Percentiles rank a stretch among this genome's conserved stretches.
Conservation (phyloP, 2,113 vertebrate species). For the Pelmatolapia mariae region DNA sequence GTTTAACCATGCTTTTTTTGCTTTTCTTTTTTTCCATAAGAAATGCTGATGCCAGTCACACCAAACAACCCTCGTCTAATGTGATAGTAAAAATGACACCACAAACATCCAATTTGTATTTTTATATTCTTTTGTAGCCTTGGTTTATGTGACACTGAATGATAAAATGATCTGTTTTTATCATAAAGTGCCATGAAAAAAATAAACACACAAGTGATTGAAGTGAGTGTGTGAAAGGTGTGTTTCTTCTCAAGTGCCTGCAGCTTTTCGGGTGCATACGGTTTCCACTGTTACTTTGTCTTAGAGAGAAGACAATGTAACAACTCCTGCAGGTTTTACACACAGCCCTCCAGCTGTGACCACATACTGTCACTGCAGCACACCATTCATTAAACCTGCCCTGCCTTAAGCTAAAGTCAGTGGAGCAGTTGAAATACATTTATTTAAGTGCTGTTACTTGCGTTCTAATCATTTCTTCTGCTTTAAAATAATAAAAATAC, state of each 20-base stretch:
- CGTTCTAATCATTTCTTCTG: not conserved
- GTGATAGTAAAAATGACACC: conserved; percentile 34
- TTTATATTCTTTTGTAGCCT: conserved; percentile 62
- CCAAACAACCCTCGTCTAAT: conserved; percentile 21
- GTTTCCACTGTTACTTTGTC: not conserved
- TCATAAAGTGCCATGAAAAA: conserved; percentile 45
- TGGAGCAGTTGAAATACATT: not conserved
- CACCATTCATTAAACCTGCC: not conserved
- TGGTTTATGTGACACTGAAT: conserved; percentile 45
- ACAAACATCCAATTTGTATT: conserved; percentile 41
- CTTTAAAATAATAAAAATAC: not conserved
- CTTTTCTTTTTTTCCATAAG: not conserved
- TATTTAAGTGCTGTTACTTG: not conserved
- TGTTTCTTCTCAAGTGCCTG: conserved; percentile 8
- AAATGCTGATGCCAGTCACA: conserved; percentile 22
- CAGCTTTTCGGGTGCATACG: not conserved
- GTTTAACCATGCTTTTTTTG: not conserved
- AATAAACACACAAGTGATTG: conserved; percentile 44
- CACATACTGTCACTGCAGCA: not conserved
- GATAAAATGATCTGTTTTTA: conserved; percentile 25
- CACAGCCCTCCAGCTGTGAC: conserved; percentile 5
- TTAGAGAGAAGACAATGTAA: not conserved
- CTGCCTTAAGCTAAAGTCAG: not conserved
- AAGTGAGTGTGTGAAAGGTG: not conserved
- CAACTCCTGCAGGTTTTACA: not conserved